Percentiles rank a stretch among this genome's conserved stretches.
Evolutionary conservation across 2,888 invertebrate genomes (phyloP).

Genomic region (Ochropacha duplaris): DNA sequence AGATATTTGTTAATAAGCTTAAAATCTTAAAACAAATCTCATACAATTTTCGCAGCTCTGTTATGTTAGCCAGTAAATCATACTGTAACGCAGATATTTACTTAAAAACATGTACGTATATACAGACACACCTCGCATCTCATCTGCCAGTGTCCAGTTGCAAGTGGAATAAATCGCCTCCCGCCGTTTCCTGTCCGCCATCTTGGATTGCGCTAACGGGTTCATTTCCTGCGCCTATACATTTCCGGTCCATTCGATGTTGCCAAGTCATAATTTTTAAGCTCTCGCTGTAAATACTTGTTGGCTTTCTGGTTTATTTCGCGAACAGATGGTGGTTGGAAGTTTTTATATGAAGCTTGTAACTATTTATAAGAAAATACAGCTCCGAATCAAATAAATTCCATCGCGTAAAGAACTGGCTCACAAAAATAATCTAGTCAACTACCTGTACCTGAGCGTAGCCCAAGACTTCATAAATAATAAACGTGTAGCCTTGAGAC

Average conservation of each 20-base stretch:
- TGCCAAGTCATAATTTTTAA: constrained; percentile 74
- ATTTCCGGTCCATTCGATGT: constrained; percentile 72
- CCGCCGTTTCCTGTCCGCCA: constrained; percentile 63
- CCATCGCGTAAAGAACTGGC: not conserved
- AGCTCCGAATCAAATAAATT: no score
- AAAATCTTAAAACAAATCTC: not conserved
- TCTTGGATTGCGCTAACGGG: constrained; percentile 79
- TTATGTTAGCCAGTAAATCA: not conserved
- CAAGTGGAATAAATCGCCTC: constrained; percentile 61
- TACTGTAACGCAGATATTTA: not conserved
- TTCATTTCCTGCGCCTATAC: constrained; percentile 82
- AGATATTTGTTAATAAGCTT: no score
- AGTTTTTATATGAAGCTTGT: not conserved
- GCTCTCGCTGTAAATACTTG: constrained; percentile 30
- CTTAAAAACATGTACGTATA: not conserved
- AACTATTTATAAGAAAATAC: no score
- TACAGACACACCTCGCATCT: constrained; percentile 31
- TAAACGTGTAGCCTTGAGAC: not conserved
- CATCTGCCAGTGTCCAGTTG: constrained; percentile 43
- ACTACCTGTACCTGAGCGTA: not conserved
- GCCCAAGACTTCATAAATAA: not conserved
- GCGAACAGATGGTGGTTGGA: not conserved
- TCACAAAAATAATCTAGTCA: not conserved
- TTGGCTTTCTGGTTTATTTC: constrained; percentile 20
- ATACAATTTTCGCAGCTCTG: not conserved